A percentile compares a stretch with the other conserved stretches of the same genome.
Evolutionary conservation across 2,888 invertebrate species (phyloP).

Genomic region (Lissocephala sabroskyi): DNA sequence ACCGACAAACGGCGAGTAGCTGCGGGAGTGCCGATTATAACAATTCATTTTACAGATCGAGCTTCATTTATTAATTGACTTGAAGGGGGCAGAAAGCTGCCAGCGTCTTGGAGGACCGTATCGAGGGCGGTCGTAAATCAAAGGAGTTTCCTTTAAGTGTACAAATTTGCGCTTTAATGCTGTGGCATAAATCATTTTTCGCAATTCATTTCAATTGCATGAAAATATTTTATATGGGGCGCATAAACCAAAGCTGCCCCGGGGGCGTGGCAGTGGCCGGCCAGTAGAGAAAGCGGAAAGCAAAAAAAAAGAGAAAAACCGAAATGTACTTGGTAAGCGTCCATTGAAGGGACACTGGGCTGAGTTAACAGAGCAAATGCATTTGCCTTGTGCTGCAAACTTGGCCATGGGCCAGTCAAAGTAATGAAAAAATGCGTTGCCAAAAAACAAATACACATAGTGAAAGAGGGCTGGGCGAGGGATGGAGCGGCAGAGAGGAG

Average conservation of each 20-base stretch:
- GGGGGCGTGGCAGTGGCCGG: too few species aligned
- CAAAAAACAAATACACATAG: constrained; percentile 40
- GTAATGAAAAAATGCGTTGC: constrained; percentile 62
- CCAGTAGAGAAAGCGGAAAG: constrained; percentile 3
- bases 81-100: constrained; percentile 16
- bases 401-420: constrained; percentile 52
- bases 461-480: too few species aligned
- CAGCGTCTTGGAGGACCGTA: too few species aligned
- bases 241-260: too few species aligned
- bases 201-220: constrained; percentile 55
- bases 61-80: constrained; percentile 34
- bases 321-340: neutral
- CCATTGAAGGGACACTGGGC: neutral
- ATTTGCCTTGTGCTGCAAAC: constrained; percentile 24
- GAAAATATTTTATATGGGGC: constrained; percentile 44
- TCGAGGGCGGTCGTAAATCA: constrained; percentile 35
- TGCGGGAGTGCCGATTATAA: constrained; percentile 23
- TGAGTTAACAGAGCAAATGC: constrained; percentile 38
- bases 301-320: neutral
- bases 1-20: neutral
- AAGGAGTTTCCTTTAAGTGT: constrained; percentile 31
- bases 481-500: neutral
- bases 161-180: constrained; percentile 64
- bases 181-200: constrained; percentile 65
- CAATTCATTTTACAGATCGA: constrained; percentile 20